A percentile compares a stretch with the other conserved stretches of the same genome.
Evolutionary conservation across 1,140 invertebrate genomes (phyloP).

Genomic region (Melitaea cinxia): DNA sequence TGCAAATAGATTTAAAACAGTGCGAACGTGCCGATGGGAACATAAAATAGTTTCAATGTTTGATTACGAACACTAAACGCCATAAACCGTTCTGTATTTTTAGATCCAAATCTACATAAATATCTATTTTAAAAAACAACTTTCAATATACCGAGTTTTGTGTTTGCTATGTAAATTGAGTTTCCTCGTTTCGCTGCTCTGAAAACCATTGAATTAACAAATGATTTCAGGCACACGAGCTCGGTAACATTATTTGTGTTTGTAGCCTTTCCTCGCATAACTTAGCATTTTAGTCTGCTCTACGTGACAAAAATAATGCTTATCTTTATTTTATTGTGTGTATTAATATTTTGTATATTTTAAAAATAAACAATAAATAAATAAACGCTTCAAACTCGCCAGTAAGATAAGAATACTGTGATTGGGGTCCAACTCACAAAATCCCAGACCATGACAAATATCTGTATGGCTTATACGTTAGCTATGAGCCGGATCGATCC

Average conservation of each 20-base stretch:
- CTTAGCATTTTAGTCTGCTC: background rate
- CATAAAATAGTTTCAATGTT: too few species aligned
- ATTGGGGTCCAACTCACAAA: too few species aligned
- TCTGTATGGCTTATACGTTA: too few species aligned
- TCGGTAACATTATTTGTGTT: constrained; percentile 1
- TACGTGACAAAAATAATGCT: too few species aligned
- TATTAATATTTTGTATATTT: too few species aligned
- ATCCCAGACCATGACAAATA: too few species aligned
- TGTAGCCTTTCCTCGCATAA: background rate
- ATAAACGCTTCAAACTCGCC: too few species aligned
- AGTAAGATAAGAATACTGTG: too few species aligned
- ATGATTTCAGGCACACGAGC: constrained; percentile 1
- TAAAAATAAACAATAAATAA: too few species aligned
- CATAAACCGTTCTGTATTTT: background rate
- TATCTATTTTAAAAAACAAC: constrained; percentile 2
- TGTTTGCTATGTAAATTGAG: constrained; percentile 1
- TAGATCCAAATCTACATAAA: background rate
- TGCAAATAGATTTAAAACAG: background rate
- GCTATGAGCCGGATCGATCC: too few species aligned
- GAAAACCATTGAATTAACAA: constrained; percentile 7
- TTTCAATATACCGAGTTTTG: background rate
- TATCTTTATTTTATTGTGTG: too few species aligned
- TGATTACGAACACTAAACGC: background rate
- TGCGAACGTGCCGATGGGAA: too few species aligned
- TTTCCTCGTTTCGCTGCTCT: constrained; percentile 6